Conservation (phyloP, 2,113 vertebrate genomes). For the Catharus bicknelli region DNA sequence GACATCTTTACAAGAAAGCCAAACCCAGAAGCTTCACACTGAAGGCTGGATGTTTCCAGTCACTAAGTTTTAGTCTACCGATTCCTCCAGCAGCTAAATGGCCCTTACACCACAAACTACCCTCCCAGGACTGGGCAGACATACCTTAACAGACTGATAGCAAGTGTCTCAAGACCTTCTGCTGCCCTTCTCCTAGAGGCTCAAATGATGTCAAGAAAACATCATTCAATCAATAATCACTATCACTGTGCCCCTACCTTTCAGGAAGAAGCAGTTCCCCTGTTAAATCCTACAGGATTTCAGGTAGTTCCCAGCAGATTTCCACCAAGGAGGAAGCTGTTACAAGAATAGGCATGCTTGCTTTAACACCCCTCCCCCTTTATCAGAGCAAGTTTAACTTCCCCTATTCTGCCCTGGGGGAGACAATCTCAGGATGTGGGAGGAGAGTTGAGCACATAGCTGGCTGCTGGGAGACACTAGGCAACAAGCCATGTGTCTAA, state of each 20-base stretch:
- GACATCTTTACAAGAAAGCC: not conserved
- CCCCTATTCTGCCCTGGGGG: slow-evolving; percentile 65
- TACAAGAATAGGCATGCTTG: slow-evolving; percentile 12
- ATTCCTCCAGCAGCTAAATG: not conserved
- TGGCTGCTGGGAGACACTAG: slow-evolving; percentile 62
- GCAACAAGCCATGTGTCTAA: slow-evolving; percentile 53
- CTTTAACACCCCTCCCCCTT: slow-evolving; percentile 65
- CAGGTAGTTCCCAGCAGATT: not conserved
- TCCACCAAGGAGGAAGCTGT: not conserved
- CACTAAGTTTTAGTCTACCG: not conserved
- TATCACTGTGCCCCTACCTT: not conserved
- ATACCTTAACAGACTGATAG: not conserved
- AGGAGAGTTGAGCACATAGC: slow-evolving; percentile 55
- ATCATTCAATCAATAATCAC: not conserved
- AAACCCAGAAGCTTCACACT: not conserved
- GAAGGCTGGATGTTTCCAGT: not conserved
- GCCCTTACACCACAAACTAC: not conserved
- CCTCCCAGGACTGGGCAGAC: not conserved
- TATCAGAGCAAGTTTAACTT: slow-evolving; percentile 53
- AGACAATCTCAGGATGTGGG: slow-evolving; percentile 71
- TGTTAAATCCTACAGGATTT: not conserved
- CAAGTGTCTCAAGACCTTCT: not conserved
- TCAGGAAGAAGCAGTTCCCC: not conserved
- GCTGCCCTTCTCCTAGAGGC: not conserved
- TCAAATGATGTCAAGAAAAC: not conserved